Evolutionary conservation across 1,140 invertebrate species (phyloP).

Genomic region (Daktulosphaira vitifoliae): DNA sequence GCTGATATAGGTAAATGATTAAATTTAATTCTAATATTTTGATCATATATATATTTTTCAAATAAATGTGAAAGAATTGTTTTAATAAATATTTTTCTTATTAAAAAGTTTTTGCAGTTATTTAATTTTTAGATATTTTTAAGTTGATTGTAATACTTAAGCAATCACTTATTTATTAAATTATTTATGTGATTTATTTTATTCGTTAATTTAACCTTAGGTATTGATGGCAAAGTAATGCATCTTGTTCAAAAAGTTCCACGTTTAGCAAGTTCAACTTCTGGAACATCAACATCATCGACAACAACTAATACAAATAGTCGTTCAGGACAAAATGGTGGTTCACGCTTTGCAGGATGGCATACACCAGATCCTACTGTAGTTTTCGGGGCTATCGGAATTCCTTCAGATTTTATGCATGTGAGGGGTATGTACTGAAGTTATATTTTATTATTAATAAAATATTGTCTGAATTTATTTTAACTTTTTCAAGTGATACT

Average conservation of each 20-base stretch:
- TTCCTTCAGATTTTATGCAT: slow-evolving; percentile 51
- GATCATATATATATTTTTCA: too few species aligned
- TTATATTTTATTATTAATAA: slow-evolving; percentile 6
- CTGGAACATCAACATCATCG: slow-evolving; percentile 3
- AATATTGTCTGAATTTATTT: too few species aligned
- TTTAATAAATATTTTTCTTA: too few species aligned
- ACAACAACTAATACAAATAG: slow-evolving; percentile 19
- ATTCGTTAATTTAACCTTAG: too few species aligned
- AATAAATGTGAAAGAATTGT: too few species aligned
- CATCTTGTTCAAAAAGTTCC: slow-evolving; percentile 87
- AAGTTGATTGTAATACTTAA: too few species aligned
- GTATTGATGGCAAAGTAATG: slow-evolving; percentile 84
- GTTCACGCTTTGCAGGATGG: slow-evolving; percentile 23
- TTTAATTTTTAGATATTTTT: background rate
- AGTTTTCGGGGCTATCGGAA: slow-evolving; percentile 57
- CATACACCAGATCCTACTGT: slow-evolving; percentile 48
- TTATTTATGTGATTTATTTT: too few species aligned
- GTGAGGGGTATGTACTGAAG: slow-evolving; percentile 44
- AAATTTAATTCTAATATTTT: slow-evolving; percentile 6
- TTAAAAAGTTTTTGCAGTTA: background rate
- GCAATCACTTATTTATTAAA: too few species aligned
- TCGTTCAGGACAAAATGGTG: background rate
- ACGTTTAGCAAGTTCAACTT: slow-evolving; percentile 31
- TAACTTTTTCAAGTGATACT: too few species aligned
- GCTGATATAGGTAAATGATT: slow-evolving; percentile 68